Evolutionary conservation across 2,888 invertebrate genomes (phyloP).

Genomic region (Resseliella maxima): DNA sequence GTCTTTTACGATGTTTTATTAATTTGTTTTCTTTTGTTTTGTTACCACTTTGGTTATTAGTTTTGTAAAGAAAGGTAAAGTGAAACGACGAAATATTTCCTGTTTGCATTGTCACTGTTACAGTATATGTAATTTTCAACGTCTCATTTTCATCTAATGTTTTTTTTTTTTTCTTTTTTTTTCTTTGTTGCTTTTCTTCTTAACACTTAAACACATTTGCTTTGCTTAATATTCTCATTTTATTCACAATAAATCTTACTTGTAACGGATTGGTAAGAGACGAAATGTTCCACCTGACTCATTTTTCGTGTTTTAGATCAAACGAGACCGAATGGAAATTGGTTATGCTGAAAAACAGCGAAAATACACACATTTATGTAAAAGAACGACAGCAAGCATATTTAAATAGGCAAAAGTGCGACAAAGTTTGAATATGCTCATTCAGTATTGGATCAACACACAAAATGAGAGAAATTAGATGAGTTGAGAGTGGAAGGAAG

Average conservation of each 20-base stretch:
- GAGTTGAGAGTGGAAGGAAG: neutral
- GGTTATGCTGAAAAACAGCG: neutral
- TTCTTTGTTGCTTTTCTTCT: too few relatives aligned
- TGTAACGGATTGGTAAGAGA: neutral
- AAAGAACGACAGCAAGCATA: neutral
- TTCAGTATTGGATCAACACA: neutral
- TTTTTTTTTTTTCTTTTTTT: too few relatives aligned
- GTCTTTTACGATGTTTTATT: neutral
- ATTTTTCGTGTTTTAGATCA: conserved; percentile 11
- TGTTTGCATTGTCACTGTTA: neutral
- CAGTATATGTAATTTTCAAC: neutral
- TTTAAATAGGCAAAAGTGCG: neutral
- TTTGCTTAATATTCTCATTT: conserved; percentile 36
- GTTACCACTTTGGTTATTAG: neutral
- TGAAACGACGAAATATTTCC: neutral
- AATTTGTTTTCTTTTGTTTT: conserved; percentile 17
- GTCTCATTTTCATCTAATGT: neutral
- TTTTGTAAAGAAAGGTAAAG: neutral
- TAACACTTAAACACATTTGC: too few relatives aligned
- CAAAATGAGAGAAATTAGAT: neutral
- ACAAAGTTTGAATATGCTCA: too few relatives aligned
- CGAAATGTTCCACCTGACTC: conserved; percentile 1
- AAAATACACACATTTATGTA: neutral
- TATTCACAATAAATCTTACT: neutral
- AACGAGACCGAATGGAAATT: neutral